Evolutionary conservation across 2,888 invertebrate species (phyloP).

Genomic region (Diploptera punctata): DNA sequence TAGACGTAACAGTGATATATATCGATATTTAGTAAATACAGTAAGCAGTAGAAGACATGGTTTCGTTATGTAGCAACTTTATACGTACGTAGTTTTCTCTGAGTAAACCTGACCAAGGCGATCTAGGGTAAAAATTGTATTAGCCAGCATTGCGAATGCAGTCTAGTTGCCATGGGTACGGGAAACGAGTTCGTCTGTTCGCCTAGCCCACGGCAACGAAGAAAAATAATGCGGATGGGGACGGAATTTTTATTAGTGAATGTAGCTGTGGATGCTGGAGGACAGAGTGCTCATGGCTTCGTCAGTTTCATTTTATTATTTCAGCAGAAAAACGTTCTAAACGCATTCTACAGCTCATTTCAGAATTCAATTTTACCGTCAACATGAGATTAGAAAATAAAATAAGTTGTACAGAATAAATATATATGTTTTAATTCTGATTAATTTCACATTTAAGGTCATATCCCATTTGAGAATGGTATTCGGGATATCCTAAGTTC

Average conservation of each 20-base stretch:
- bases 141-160: conserved; percentile 10
- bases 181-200: background rate
- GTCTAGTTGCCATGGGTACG: conserved; percentile 23
- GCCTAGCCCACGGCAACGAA: conserved; percentile 25
- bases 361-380: too few relatives aligned
- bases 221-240: conserved; percentile 24
- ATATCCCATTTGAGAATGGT: too few relatives aligned
- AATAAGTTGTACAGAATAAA: too few relatives aligned
- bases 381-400: too few relatives aligned
- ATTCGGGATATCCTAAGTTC: too few relatives aligned
- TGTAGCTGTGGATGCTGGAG: conserved; percentile 11
- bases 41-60: too few relatives aligned
- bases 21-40: too few relatives aligned
- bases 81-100: background rate
- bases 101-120: conserved; percentile 26
- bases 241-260: conserved; percentile 31
- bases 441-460: too few relatives aligned
- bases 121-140: background rate
- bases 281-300: background rate
- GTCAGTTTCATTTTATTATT: background rate
- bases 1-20: too few relatives aligned
- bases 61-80: too few relatives aligned
- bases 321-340: background rate
- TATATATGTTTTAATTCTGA: too few relatives aligned
- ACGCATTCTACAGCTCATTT: background rate